A percentile compares a stretch with the other conserved stretches of the same genome.
These are phyloP conservation scores for Polyergus mexicanus DNA, from an alignment of 1,140 invertebrate species.

Conservation along the genomic window DNA sequence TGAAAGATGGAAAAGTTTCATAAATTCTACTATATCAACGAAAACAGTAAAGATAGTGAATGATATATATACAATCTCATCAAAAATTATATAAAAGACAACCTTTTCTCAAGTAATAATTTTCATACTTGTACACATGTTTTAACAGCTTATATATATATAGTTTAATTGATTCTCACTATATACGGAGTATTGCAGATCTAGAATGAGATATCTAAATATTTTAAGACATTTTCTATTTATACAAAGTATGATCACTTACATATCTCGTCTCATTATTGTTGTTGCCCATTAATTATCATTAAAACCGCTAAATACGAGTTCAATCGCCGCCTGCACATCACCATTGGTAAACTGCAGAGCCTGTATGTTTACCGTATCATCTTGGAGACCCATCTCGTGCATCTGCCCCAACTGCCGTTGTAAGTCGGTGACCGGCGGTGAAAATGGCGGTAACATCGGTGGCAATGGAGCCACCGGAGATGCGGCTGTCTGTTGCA, in stretches of 20 bases:
- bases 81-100: constrained; percentile 36
- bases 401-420: constrained; percentile 93
- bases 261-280: neutral
- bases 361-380: constrained; percentile 94
- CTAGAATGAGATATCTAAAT: neutral
- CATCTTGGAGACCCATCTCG: constrained; percentile 95
- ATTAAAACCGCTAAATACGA: constrained; percentile 89
- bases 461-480: constrained; percentile 63
- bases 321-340: constrained; percentile 95
- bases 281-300: constrained; percentile 76
- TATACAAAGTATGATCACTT: constrained; percentile 21
- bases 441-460: constrained; percentile 66
- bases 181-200: neutral
- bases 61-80: neutral
- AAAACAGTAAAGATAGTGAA: neutral
- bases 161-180: neutral
- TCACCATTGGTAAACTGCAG: constrained; percentile 93
- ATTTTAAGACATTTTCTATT: neutral
- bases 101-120: neutral
- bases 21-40: neutral
- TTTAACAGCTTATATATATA: constrained; percentile 11
- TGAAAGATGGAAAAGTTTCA: constrained; percentile 2
- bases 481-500: constrained; percentile 61
- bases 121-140: neutral
- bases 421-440: constrained; percentile 78